These are phyloP conservation scores for Itoplectis maculator DNA, from an alignment of 2,888 invertebrate species.

Conservation along the genomic window DNA sequence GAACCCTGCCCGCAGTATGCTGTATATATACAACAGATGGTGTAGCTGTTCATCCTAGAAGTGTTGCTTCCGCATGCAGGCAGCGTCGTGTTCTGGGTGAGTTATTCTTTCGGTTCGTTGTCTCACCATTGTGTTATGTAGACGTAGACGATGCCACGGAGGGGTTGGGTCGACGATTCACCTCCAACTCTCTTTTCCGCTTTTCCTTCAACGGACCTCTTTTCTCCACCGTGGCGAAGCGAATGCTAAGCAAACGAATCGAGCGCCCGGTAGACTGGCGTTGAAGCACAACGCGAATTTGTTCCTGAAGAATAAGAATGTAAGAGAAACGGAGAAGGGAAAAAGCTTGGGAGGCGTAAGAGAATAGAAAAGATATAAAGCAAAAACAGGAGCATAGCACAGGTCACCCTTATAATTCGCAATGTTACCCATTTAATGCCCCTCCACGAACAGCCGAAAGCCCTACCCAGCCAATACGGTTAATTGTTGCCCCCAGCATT, in stretches of 20 bases:
- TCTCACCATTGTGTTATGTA: constrained; percentile 81
- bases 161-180: constrained; percentile 65
- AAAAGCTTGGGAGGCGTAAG: constrained; percentile 9
- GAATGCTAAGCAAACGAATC: constrained; percentile 78
- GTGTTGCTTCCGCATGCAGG: constrained; percentile 76
- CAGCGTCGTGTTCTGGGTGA: constrained; percentile 79
- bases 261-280: constrained; percentile 66
- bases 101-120: constrained; percentile 82
- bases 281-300: constrained; percentile 75
- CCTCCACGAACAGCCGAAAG: constrained; percentile 31
- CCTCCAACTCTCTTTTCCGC: constrained; percentile 40
- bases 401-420: constrained; percentile 17
- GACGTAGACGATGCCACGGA: constrained; percentile 75
- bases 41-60: constrained; percentile 58
- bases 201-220: constrained; percentile 62
- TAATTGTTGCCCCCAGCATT: constrained; percentile 36
- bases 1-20: constrained; percentile 53
- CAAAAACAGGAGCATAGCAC: constrained; percentile 31
- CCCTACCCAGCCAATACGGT: constrained; percentile 12
- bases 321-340: constrained; percentile 57
- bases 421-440: constrained; percentile 42
- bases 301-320: constrained; percentile 73
- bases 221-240: constrained; percentile 67
- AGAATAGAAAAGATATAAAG: constrained; percentile 30
- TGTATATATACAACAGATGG: constrained; percentile 51